Percentiles rank a stretch among this genome's conserved stretches.
Conservation (phyloP, 2,888 invertebrate genomes). For the Diaperis boleti region DNA sequence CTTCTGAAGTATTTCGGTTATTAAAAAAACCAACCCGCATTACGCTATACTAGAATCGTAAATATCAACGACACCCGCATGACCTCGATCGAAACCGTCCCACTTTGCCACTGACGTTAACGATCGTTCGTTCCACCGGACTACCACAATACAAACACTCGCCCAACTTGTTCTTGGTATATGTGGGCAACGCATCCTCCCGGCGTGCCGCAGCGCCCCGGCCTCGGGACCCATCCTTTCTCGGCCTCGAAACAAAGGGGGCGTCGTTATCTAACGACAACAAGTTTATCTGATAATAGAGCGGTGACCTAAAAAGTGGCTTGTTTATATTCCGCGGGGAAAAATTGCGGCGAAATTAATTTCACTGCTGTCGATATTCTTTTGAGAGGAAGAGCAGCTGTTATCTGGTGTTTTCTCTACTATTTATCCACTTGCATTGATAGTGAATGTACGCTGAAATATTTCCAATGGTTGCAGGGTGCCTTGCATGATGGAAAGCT, state of each 20-base stretch:
- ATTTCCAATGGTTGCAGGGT: slow-evolving; percentile 37
- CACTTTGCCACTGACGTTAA: slow-evolving; percentile 46
- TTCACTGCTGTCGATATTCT: slow-evolving; percentile 4
- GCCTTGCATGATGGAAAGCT: slow-evolving; percentile 48
- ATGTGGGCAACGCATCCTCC: slow-evolving; percentile 19
- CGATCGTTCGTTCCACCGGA: slow-evolving; percentile 43
- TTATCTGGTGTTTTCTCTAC: slow-evolving; percentile 14
- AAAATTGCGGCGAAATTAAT: slow-evolving; percentile 32
- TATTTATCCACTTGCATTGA: slow-evolving; percentile 24
- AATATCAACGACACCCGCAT: slow-evolving; percentile 52
- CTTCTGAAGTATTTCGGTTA: slow-evolving; percentile 26
- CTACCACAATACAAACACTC: slow-evolving; percentile 52
- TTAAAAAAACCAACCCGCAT: slow-evolving; percentile 31
- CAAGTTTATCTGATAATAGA: slow-evolving; percentile 39
- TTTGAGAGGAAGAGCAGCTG: not conserved
- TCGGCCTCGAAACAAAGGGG: slow-evolving; percentile 6
- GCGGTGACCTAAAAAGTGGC: slow-evolving; percentile 38
- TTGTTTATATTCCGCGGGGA: slow-evolving; percentile 24
- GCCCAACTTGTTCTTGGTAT: slow-evolving; percentile 25
- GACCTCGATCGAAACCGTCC: slow-evolving; percentile 52
- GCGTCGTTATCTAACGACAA: slow-evolving; percentile 29
- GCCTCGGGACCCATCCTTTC: slow-evolving; percentile 4
- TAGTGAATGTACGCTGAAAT: slow-evolving; percentile 26
- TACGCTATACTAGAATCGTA: slow-evolving; percentile 28
- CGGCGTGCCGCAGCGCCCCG: slow-evolving; percentile 11